These are phyloP conservation scores for Strigamia crassipes DNA, from an alignment of 2,888 invertebrate genomes.

Conservation along the genomic window DNA sequence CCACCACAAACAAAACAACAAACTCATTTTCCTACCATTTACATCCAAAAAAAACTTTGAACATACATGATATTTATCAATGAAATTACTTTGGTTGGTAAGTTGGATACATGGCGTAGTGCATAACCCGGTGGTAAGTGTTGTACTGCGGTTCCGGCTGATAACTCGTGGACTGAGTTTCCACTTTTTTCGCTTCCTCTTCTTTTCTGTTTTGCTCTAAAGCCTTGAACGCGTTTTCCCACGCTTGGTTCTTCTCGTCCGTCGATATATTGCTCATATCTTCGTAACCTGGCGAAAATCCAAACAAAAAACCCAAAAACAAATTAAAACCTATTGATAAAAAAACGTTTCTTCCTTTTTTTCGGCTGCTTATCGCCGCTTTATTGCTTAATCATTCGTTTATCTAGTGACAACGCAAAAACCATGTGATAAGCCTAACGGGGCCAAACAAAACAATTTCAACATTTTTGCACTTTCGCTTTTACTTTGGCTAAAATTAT, in stretches of 20 bases:
- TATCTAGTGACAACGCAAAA: too few relatives aligned
- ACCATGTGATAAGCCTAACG: background rate
- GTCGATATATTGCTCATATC: slow-evolving; percentile 17
- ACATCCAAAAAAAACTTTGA: background rate
- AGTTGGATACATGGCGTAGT: slow-evolving; percentile 41
- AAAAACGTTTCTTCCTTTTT: background rate
- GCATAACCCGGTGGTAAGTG: slow-evolving; percentile 12
- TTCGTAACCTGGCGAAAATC: background rate
- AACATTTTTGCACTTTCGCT: background rate
- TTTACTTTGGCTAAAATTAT: too few relatives aligned
- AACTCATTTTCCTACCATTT: background rate
- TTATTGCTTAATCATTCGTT: background rate
- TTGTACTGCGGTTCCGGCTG: slow-evolving; percentile 1
- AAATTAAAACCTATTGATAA: too few relatives aligned
- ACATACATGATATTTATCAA: background rate
- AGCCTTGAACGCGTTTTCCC: slow-evolving; percentile 50
- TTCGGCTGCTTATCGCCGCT: too few relatives aligned
- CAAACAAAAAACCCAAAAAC: too few relatives aligned
- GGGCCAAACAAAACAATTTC: background rate
- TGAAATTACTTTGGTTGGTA: slow-evolving; percentile 1
- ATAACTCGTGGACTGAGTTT: background rate
- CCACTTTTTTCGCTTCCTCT: background rate
- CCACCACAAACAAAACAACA: too few relatives aligned
- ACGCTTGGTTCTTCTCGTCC: slow-evolving; percentile 48
- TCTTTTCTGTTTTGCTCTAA: slow-evolving; percentile 46